Percentiles rank a stretch among this genome's conserved stretches.
These are phyloP conservation scores for Neuroscelio doddi DNA, from an alignment of 2,888 invertebrate species.

Conservation along the genomic window DNA sequence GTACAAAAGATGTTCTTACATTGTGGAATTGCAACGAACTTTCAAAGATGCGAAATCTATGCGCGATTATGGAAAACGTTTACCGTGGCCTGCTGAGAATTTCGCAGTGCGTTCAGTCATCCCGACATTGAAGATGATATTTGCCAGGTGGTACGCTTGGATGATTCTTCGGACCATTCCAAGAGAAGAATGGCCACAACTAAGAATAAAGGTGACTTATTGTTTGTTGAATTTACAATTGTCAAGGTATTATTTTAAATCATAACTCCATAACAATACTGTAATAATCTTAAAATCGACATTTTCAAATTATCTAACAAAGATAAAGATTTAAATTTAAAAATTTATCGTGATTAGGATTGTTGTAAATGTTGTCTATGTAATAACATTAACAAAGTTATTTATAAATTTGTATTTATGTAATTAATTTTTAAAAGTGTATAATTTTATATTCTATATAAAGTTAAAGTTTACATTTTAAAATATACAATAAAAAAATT, in stretches of 20 bases:
- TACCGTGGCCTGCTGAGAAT: slow-evolving; percentile 88
- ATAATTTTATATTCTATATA: too few relatives aligned
- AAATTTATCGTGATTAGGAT: too few relatives aligned
- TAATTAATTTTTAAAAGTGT: too few relatives aligned
- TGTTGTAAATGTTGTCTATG: too few relatives aligned
- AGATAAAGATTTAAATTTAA: too few relatives aligned
- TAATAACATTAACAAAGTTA: too few relatives aligned
- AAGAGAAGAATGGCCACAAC: slow-evolving; percentile 88
- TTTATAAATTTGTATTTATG: too few relatives aligned
- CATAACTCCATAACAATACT: neutral
- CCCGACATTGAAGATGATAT: slow-evolving; percentile 77
- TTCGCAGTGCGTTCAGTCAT: slow-evolving; percentile 79
- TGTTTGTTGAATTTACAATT: neutral
- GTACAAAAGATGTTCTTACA: slow-evolving; percentile 85
- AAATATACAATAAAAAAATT: too few relatives aligned
- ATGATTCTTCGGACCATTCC: slow-evolving; percentile 89
- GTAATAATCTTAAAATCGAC: too few relatives aligned
- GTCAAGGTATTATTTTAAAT: neutral
- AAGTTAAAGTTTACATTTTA: too few relatives aligned
- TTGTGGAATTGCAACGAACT: slow-evolving; percentile 77
- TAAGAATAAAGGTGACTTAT: slow-evolving; percentile 79
- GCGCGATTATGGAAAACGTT: slow-evolving; percentile 84
- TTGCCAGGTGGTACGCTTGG: slow-evolving; percentile 89
- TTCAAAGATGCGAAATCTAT: slow-evolving; percentile 79
- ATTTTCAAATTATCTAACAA: too few relatives aligned